Evolutionary conservation across 1,140 invertebrate species (phyloP), one percentile per base, ranked within the genome.

Genomic region (Lepidurus apus): DNA sequence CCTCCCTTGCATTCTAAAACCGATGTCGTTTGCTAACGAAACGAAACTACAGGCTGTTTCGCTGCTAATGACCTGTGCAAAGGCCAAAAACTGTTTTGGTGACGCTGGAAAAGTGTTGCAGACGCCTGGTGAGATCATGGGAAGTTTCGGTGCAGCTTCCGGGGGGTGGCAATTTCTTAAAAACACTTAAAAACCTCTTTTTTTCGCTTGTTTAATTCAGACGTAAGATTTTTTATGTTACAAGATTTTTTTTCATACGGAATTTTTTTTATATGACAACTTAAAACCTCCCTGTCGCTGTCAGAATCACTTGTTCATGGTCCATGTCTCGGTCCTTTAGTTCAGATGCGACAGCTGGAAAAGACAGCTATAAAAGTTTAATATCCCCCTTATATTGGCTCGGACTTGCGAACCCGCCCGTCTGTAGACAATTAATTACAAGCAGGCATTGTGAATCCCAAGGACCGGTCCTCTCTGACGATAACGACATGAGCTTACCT

Each of bases 361-460:
- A 65, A 65, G 53, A 21, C 53, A 65, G 53, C 53, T 65, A 65
- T 65, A 65, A 65, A 34, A 65, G 53, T 65, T 65, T 65, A 65
- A 65, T 65, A 65, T 65, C 53, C 53, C 47, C 53, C 53, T 65
- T 65, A 65, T 65, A 65, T 65, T 65, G 53, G 53, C 53, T 65
- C 8, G 21, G 53, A 65, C 53, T 13, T 21, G 8, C 53, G 21
- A 65, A 65, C 53, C 53, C 53, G 53, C 21, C 53, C 53, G 53
- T 21, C 53, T 65, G 53, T 65, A 65, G 53, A 65, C 53, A 65
- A 65, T 65, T 65, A 65, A 65, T 65, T 65, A 65, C 53, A 65
- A 65, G 53, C 53, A 65, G 53, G 53, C 53, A 65, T 65, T 21
- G 53, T 65, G 53, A 65, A 65, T 65, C 53, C 21, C 17, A 65